Conservation (phyloP, 2,797 vertebrate genomes). For the Sternotherus odoratus region DNA sequence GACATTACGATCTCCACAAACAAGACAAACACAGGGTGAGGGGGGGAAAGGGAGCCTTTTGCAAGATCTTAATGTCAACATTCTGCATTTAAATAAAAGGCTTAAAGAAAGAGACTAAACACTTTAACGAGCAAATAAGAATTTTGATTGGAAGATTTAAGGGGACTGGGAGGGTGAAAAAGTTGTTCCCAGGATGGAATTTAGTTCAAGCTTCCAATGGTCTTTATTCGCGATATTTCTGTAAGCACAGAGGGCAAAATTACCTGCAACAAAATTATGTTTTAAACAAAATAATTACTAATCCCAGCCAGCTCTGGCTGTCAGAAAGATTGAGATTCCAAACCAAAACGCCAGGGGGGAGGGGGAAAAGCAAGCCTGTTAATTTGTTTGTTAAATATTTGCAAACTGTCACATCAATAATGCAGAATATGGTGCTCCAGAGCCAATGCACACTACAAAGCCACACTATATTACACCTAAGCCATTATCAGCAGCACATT, state of each 20-base stretch:
- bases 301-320: slow-evolving; percentile 58
- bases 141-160: slow-evolving; percentile 24
- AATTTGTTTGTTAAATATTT: slow-evolving; percentile 74
- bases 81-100: slow-evolving; percentile 49
- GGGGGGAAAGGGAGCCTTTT: background rate
- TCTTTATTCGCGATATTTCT: background rate
- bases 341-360: slow-evolving; percentile 11
- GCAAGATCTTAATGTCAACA: slow-evolving; percentile 15
- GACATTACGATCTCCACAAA: background rate
- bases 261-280: background rate
- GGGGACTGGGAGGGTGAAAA: slow-evolving; percentile 38
- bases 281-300: slow-evolving; percentile 63
- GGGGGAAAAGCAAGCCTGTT: slow-evolving; percentile 46
- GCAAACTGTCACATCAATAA: slow-evolving; percentile 65
- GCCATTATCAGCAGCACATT: slow-evolving; percentile 68
- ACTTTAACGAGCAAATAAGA: slow-evolving; percentile 39
- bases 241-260: slow-evolving; percentile 20
- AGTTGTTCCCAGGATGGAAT: slow-evolving; percentile 25
- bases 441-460: slow-evolving; percentile 39
- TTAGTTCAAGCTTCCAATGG: slow-evolving; percentile 46
- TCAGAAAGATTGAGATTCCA: slow-evolving; percentile 48
- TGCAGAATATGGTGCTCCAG: slow-evolving; percentile 49
- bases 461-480: slow-evolving; percentile 43
- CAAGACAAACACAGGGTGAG: background rate
- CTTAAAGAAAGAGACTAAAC: slow-evolving; percentile 49